Evolutionary conservation across 1,140 invertebrate species (phyloP).

Genomic region (Euglossa dilemma): DNA sequence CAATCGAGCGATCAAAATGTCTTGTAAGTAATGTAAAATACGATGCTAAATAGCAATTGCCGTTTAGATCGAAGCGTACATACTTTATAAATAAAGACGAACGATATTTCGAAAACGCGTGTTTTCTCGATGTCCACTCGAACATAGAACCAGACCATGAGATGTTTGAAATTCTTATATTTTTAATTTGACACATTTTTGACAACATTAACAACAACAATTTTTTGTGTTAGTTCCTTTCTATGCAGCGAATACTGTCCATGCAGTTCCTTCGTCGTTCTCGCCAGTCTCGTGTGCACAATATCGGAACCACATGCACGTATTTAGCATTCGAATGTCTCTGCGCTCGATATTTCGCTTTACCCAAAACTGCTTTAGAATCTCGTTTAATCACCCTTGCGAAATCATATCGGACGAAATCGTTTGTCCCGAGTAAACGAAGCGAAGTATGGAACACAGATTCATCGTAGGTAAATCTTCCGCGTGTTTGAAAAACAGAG

Average conservation of each 20-base stretch:
- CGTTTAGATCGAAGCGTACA: conserved; percentile 31
- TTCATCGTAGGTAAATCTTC: background rate
- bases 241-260: conserved; percentile 44
- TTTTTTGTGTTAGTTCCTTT: conserved; percentile 66
- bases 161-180: conserved; percentile 79
- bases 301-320: conserved; percentile 13
- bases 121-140: background rate
- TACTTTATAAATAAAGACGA: conserved; percentile 62
- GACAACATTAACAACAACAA: conserved; percentile 78
- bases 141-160: conserved; percentile 35
- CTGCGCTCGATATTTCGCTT: conserved; percentile 3
- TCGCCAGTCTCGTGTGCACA: conserved; percentile 37
- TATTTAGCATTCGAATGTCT: conserved; percentile 16
- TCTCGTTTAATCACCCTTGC: background rate
- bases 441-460: conserved; percentile 7
- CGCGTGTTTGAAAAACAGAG: background rate
- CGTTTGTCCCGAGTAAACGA: background rate
- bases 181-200: conserved; percentile 80
- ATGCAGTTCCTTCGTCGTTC: conserved; percentile 49
- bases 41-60: conserved; percentile 46
- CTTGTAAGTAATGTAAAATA: conserved; percentile 79
- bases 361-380: background rate
- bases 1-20: conserved; percentile 36
- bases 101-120: conserved; percentile 15
- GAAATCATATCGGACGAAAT: conserved; percentile 11